Evolutionary conservation across 2,888 invertebrate species (phyloP).

Genomic region (Blastobasis adustella): DNA sequence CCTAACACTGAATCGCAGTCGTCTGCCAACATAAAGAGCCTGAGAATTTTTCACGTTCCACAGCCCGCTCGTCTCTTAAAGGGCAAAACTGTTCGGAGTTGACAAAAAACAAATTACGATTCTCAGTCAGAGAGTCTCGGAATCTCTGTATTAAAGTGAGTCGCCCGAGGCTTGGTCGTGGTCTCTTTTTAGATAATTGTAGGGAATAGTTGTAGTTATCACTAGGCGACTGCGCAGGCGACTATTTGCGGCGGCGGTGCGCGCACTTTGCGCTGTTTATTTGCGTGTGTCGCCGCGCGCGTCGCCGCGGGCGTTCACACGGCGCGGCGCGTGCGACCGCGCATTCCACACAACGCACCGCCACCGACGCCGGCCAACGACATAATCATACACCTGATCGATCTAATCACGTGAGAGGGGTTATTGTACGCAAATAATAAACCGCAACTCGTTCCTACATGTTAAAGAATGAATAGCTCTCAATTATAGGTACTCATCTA

Average conservation of each 20-base stretch:
- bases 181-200: constrained; percentile 39
- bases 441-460: too few species aligned
- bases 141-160: constrained; percentile 4
- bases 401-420: too few species aligned
- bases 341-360: too few species aligned
- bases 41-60: too few species aligned
- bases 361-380: too few species aligned
- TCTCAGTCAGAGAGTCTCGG: background rate
- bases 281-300: constrained; percentile 54
- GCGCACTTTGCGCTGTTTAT: constrained; percentile 41
- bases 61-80: too few species aligned
- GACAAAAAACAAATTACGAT: constrained; percentile 1
- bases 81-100: background rate
- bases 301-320: constrained; percentile 64
- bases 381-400: too few species aligned
- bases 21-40: too few species aligned
- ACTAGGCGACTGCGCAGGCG: constrained; percentile 13
- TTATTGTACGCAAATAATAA: too few species aligned
- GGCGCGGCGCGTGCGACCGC: constrained; percentile 10
- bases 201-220: constrained; percentile 20
- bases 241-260: constrained; percentile 40
- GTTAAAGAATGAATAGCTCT: too few species aligned
- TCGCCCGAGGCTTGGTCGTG: constrained; percentile 7
- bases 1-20: too few species aligned
- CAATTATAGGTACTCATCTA: too few species aligned